phyloP scores from a whole-genome alignment of 2,797 vertebrate genomes.

The Lindbergichthys nudifrons region DNA sequence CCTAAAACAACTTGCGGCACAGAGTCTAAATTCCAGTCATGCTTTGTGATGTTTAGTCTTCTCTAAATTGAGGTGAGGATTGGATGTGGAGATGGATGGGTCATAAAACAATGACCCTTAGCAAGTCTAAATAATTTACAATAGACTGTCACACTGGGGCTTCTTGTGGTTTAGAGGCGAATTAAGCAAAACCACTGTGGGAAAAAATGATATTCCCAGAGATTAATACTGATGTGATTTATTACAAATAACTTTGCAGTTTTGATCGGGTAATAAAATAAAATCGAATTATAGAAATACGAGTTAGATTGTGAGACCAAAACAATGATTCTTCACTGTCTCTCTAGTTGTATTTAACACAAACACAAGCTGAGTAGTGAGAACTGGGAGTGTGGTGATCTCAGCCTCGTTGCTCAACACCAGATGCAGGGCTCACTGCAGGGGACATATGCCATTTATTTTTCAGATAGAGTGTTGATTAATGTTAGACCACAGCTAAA shows the following conservation, averaged over 20 bases:
- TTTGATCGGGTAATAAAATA: constrained; percentile 6
- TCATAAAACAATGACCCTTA: constrained; percentile 39
- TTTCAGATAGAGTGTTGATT: constrained; percentile 49
- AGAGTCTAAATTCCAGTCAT: constrained; percentile 69
- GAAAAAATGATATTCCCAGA: constrained; percentile 17
- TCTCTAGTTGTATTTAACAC: constrained; percentile 26
- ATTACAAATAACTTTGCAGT: constrained; percentile 9
- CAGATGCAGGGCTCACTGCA: constrained; percentile 16
- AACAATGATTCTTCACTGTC: background rate
- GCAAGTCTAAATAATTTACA: constrained; percentile 35
- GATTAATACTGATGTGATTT: constrained; percentile 16
- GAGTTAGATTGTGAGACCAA: constrained; percentile 15
- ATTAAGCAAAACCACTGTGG: constrained; percentile 28
- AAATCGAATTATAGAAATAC: constrained; percentile 10
- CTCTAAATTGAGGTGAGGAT: constrained; percentile 53
- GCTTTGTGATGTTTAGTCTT: constrained; percentile 62
- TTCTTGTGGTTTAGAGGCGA: constrained; percentile 30
- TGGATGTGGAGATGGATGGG: constrained; percentile 37
- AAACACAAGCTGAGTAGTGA: constrained; percentile 33
- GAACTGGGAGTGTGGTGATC: constrained; percentile 33
- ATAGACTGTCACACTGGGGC: constrained; percentile 12
- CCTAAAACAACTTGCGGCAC: constrained; percentile 65
- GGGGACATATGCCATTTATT: constrained; percentile 27
- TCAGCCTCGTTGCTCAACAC: constrained; percentile 54
- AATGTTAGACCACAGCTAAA: constrained; percentile 54